Conservation (phyloP, 1,140 invertebrate genomes). For the Bombus waltoni region DNA sequence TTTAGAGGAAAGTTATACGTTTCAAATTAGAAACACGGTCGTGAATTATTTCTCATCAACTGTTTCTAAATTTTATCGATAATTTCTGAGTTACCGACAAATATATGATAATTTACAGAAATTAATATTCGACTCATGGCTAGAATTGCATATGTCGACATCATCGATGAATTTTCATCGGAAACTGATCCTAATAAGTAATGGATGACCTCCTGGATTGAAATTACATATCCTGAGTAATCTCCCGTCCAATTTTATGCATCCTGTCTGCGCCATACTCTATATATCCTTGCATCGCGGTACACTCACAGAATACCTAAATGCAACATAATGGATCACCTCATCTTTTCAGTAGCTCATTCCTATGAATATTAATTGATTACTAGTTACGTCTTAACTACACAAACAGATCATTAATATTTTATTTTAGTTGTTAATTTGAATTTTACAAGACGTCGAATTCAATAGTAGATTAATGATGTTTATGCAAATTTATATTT, state of each 20-base stretch:
- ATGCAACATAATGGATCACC: not conserved
- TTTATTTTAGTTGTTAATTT: not conserved
- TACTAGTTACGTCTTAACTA: not conserved
- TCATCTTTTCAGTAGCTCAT: too few species aligned
- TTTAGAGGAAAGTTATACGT: not conserved
- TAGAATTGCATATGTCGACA: not conserved
- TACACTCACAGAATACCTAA: not conserved
- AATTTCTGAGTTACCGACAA: too few species aligned
- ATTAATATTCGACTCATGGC: not conserved
- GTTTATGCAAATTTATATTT: too few species aligned
- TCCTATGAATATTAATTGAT: constrained; percentile 4
- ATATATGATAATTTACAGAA: not conserved
- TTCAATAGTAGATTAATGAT: not conserved
- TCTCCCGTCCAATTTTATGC: not conserved
- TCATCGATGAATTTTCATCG: not conserved
- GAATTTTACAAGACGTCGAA: not conserved
- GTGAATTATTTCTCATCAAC: not conserved
- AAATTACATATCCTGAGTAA: not conserved
- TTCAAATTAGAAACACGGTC: not conserved
- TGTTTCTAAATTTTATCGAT: not conserved
- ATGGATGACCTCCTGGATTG: not conserved
- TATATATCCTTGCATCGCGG: not conserved
- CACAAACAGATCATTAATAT: not conserved
- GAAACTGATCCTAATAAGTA: not conserved
- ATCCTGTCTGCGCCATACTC: not conserved